These are phyloP conservation scores for Sminthopsis crassicaudata DNA, from an alignment of 2,113 vertebrate genomes.

Conservation along the genomic window DNA sequence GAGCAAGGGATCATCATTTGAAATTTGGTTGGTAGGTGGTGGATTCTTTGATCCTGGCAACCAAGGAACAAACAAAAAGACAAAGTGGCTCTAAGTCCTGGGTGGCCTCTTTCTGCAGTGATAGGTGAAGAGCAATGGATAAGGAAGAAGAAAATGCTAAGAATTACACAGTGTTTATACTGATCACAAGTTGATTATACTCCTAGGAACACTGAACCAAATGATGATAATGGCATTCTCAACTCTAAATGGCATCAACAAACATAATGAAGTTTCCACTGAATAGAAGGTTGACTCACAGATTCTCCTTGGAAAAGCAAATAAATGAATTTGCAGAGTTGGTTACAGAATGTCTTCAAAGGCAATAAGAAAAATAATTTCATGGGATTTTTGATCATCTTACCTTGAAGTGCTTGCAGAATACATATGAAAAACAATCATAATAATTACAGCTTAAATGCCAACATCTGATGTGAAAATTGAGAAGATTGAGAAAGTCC, in stretches of 20 bases:
- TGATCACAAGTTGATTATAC: neutral
- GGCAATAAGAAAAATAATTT: neutral
- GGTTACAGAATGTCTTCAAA: neutral
- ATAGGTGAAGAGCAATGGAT: neutral
- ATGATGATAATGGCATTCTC: neutral
- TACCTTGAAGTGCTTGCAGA: neutral
- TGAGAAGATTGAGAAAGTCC: neutral
- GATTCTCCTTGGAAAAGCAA: neutral
- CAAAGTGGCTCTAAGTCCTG: neutral
- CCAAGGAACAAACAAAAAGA: neutral
- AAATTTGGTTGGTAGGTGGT: neutral
- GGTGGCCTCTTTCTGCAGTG: neutral
- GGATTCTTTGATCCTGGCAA: neutral
- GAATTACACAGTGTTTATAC: neutral
- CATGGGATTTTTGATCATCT: neutral
- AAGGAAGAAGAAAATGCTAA: neutral
- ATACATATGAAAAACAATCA: neutral
- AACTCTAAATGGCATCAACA: neutral
- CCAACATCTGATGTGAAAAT: neutral
- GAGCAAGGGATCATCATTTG: neutral
- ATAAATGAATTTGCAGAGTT: neutral
- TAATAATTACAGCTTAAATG: neutral
- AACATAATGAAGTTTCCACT: neutral
- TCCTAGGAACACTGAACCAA: neutral
- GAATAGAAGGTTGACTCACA: neutral